Percentiles rank a stretch among this genome's conserved stretches.
phyloP scores from a whole-genome alignment of 2,888 invertebrate genomes.

The Julus scandinavius region DNA sequence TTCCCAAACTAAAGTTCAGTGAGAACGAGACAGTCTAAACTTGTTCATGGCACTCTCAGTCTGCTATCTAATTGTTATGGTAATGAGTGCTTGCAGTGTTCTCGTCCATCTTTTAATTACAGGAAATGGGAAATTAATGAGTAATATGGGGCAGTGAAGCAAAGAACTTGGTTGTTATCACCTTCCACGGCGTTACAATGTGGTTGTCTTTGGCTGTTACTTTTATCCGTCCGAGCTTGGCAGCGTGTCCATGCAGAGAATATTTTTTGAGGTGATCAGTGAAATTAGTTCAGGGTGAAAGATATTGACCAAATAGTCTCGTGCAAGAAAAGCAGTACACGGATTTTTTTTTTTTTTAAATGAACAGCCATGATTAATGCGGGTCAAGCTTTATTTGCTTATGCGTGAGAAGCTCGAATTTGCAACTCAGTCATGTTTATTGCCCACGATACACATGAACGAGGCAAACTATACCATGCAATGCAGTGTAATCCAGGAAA shows the following conservation, averaged over 20 bases:
- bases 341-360: too few species aligned
- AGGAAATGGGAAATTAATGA: conserved; percentile 54
- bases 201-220: not conserved
- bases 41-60: not conserved
- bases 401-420: conserved; percentile 24
- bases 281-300: conserved; percentile 19
- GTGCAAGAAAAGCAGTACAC: not conserved
- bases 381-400: conserved; percentile 15
- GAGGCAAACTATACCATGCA: not conserved
- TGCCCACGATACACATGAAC: conserved; percentile 2
- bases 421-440: not conserved
- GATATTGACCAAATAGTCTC: not conserved
- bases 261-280: not conserved
- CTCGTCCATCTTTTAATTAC: conserved; percentile 37
- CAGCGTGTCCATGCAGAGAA: not conserved
- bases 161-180: conserved; percentile 39
- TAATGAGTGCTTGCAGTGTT: not conserved
- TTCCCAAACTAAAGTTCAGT: not conserved
- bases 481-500: not conserved
- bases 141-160: conserved; percentile 49
- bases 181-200: not conserved
- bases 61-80: not conserved
- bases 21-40: not conserved
- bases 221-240: not conserved
- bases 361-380: conserved; percentile 9